phyloP scores from a whole-genome alignment of 1,140 invertebrate genomes.

The Drosophila rufa region DNA sequence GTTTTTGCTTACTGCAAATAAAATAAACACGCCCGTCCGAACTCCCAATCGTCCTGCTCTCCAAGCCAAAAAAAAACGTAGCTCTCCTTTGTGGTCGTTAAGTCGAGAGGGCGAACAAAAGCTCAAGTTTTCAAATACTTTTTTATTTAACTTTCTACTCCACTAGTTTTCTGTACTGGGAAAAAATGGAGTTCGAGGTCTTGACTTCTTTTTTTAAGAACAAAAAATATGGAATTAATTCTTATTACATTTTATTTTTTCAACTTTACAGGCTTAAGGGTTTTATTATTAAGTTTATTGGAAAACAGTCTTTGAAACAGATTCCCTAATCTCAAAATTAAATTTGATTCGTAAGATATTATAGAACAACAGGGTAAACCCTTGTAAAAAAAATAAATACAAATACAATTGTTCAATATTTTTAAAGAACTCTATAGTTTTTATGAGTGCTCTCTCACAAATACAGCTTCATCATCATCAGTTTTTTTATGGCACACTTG shows the following conservation, averaged over 20 bases:
- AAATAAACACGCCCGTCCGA: conserved; percentile 59
- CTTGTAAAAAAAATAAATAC: too few relatives aligned
- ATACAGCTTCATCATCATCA: conserved; percentile 70
- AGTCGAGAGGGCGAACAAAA: conserved; percentile 71
- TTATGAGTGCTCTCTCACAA: conserved; percentile 1
- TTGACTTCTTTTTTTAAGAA: neutral
- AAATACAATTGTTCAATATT: neutral
- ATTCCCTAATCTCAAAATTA: too few relatives aligned
- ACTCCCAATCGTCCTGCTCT: conserved; percentile 4
- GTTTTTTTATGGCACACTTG: conserved; percentile 38
- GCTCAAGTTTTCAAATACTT: conserved; percentile 69
- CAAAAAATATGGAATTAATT: neutral
- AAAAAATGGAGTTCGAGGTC: neutral
- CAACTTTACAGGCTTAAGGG: too few relatives aligned
- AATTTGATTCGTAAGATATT: too few relatives aligned
- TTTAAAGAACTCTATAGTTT: neutral
- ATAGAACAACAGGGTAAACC: too few relatives aligned
- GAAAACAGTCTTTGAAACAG: too few relatives aligned
- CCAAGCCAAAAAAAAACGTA: neutral
- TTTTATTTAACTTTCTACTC: conserved; percentile 31
- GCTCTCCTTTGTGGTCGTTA: conserved; percentile 44
- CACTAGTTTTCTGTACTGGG: neutral
- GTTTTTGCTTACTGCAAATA: conserved; percentile 60
- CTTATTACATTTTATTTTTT: too few relatives aligned
- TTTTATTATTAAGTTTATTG: too few relatives aligned